A percentile compares a stretch with the other conserved stretches of the same genome.
These are phyloP conservation scores for Leucosticte australis DNA, from an alignment of 2,113 vertebrate species.

Conservation along the genomic window DNA sequence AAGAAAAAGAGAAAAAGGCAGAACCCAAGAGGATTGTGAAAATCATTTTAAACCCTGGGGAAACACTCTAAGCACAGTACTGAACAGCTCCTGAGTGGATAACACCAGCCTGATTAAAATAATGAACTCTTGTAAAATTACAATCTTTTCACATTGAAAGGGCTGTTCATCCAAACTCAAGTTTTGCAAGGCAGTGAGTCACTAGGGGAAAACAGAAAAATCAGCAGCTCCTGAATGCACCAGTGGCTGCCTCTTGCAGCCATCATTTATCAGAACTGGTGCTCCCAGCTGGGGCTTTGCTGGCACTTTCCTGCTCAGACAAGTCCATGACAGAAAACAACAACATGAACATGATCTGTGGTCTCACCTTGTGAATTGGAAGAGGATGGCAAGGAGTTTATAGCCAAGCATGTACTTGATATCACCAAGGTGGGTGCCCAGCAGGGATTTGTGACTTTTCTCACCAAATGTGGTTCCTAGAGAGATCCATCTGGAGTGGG, in stretches of 20 bases:
- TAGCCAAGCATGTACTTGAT: not conserved
- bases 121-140: not conserved
- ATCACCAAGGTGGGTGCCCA: accelerated
- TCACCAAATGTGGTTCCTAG: not conserved
- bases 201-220: not conserved
- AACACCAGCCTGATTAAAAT: not conserved
- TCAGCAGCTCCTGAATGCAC: not conserved
- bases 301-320: not conserved
- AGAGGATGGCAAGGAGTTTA: not conserved
- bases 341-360: not conserved
- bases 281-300: not conserved
- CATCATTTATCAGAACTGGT: not conserved
- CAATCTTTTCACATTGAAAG: not conserved
- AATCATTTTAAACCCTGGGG: not conserved
- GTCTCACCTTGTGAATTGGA: not conserved
- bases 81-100: not conserved
- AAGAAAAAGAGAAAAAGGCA: not conserved
- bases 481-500: not conserved
- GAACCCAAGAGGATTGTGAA: not conserved
- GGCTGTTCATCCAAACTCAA: not conserved
- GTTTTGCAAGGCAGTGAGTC: not conserved
- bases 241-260: not conserved
- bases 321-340: not conserved
- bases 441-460: not conserved
- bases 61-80: not conserved